Base-by-base conservation (phyloP, 92 coral and sea anemone species). In the Parazoanthus swiftii region DNA sequence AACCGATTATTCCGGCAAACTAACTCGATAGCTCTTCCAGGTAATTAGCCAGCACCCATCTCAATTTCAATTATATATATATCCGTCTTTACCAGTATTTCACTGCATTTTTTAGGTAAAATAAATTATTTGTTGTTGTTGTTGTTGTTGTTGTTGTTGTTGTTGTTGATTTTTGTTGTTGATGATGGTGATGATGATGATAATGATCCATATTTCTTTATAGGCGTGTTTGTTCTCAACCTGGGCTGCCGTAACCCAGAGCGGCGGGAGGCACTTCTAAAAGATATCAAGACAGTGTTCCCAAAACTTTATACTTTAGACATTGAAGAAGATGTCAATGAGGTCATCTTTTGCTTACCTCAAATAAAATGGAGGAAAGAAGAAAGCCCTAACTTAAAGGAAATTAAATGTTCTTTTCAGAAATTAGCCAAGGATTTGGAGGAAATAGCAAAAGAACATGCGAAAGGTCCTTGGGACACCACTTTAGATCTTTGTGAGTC, bases 191-290 rank as follows among this genome's bases (percentile, higher is more conserved):
- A 15, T 13, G 16, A 2, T 54, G 59, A 54, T 54, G 20, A 13
- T 11, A 20, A 54, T 54, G 59, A 54, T 15, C 18, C 1, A 11
- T 14, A 25, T 39, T 50, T 42, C 80, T 1, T 88, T 77, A 75
- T 80, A 93, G 99, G 99, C 50, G 98, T 95, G 39, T 91, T 96
- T 43, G 85, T 95, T 29, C 92, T 96, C 65, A 95, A 96, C 91
- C 93, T 96, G 81, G 96, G 88, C 20, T 96, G 98, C 72, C 94
- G 94, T 46, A 86, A 91, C 85, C 59, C 91, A 4, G 85, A 82
- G 20, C 91, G 81, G 7, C 85, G 92, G 36, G 88, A 50, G 33
- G 79, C 88, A 20, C 86, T 96, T 39, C 33, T 96, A 18, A 74
- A 85, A 36, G 90, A 95, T 42, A 88, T 96, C 70, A 91, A 85